phyloP scores from a whole-genome alignment of 2,888 invertebrate genomes.

The Drosophila infuscata region DNA sequence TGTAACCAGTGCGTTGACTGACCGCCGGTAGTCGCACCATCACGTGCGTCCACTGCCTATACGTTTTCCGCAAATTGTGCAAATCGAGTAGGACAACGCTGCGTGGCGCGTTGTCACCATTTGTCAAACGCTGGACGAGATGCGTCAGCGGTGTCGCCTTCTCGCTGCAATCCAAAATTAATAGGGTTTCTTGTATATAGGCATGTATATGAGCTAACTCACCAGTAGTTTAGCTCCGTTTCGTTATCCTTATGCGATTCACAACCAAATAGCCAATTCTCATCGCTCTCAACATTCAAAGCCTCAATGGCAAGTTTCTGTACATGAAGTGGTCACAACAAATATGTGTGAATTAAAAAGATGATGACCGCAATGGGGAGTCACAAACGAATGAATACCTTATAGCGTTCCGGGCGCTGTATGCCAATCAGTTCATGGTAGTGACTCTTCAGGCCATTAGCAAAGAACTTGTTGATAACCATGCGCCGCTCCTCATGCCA shows the following conservation, averaged over 20 bases:
- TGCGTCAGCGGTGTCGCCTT: constrained; percentile 87
- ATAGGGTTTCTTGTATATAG: neutral
- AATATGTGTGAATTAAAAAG: neutral
- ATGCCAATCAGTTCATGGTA: constrained; percentile 81
- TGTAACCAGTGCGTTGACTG: constrained; percentile 85
- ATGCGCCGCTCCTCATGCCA: constrained; percentile 87
- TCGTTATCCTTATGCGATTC: constrained; percentile 86
- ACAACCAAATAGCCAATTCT: constrained; percentile 92
- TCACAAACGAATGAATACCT: constrained; percentile 50
- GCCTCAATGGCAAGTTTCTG: constrained; percentile 87
- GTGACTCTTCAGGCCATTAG: constrained; percentile 73
- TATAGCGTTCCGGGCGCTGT: constrained; percentile 72
- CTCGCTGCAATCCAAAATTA: constrained; percentile 38
- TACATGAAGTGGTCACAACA: neutral
- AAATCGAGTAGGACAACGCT: constrained; percentile 87
- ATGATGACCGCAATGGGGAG: neutral
- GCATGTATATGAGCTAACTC: neutral
- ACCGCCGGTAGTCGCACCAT: constrained; percentile 88
- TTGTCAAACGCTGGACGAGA: constrained; percentile 86
- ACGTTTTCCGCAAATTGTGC: constrained; percentile 86
- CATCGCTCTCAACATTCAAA: constrained; percentile 88
- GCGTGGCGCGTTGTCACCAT: constrained; percentile 82
- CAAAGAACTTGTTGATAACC: constrained; percentile 79
- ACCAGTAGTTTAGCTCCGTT: constrained; percentile 49
- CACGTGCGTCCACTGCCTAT: constrained; percentile 89